phyloP scores from a whole-genome alignment of 2,797 vertebrate genomes.

The Huso huso region DNA sequence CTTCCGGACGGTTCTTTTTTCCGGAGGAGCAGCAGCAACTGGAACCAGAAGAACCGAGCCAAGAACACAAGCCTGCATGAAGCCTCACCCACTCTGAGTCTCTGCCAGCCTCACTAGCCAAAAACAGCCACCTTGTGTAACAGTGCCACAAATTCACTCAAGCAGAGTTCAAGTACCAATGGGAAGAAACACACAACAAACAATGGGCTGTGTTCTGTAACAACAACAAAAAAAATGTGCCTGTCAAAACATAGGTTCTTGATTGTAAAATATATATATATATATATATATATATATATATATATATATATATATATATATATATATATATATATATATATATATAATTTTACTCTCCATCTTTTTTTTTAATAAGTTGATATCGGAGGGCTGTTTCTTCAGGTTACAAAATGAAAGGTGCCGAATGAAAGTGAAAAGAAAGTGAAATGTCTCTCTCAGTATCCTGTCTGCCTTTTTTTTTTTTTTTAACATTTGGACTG shows the following conservation, averaged over 20 bases:
- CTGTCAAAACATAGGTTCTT: slow-evolving; percentile 51
- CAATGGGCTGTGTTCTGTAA: slow-evolving; percentile 48
- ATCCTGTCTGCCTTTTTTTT: slow-evolving; percentile 6
- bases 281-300: slow-evolving; percentile 39
- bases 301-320: slow-evolving; percentile 27
- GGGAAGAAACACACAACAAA: slow-evolving; percentile 57
- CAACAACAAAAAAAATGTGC: slow-evolving; percentile 47
- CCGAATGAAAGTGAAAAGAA: slow-evolving; percentile 25
- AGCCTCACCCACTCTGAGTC: slow-evolving; percentile 22
- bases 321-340: slow-evolving; percentile 32
- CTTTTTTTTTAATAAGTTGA: slow-evolving; percentile 22
- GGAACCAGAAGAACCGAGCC: slow-evolving; percentile 43
- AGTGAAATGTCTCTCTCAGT: slow-evolving; percentile 14
- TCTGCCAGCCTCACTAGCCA: neutral
- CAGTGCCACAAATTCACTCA: neutral
- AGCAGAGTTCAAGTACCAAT: slow-evolving; percentile 29
- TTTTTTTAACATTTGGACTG: slow-evolving; percentile 9
- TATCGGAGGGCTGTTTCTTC: slow-evolving; percentile 28
- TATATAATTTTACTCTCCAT: slow-evolving; percentile 28
- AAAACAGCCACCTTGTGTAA: slow-evolving; percentile 25
- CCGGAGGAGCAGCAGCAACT: slow-evolving; percentile 59
- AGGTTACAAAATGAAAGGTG: slow-evolving; percentile 27
- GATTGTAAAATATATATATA: slow-evolving; percentile 20
- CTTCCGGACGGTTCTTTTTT: slow-evolving; percentile 56
- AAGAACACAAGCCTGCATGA: slow-evolving; percentile 42